phyloP scores from a whole-genome alignment of 37 sponge, comb jelly and placozoan species.

The Aplysina aerophoba region DNA sequence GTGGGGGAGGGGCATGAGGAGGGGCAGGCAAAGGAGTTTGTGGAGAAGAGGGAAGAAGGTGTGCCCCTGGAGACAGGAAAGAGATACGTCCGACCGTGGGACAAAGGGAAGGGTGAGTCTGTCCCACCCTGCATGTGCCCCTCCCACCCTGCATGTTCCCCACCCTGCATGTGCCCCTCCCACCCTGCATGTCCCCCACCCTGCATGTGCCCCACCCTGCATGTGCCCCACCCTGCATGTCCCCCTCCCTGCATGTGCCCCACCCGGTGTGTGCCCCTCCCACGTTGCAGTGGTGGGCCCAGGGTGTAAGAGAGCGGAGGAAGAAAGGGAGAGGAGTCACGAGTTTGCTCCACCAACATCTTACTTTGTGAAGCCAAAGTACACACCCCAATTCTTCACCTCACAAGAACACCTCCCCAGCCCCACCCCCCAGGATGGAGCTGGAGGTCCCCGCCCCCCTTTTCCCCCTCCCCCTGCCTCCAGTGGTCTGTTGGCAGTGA shows the following conservation, averaged over 20 bases:
- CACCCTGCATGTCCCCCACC: neutral
- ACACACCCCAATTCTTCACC: neutral
- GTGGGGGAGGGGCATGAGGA: neutral
- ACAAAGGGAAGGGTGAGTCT: conserved; percentile 76
- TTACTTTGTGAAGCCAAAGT: conserved; percentile 39
- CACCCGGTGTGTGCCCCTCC: too few species aligned
- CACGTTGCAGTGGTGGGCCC: conserved; percentile 42
- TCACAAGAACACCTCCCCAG: neutral
- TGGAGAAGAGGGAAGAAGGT: conserved; percentile 17
- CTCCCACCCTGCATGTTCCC: neutral
- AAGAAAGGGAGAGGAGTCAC: conserved; percentile 58
- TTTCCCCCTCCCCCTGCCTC: too few species aligned
- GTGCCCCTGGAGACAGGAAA: neutral
- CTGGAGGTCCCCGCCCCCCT: too few species aligned
- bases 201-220: neutral
- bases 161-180: neutral
- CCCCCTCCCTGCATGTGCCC: too few species aligned
- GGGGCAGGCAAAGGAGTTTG: neutral
- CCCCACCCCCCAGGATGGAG: too few species aligned
- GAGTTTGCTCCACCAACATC: conserved; percentile 90
- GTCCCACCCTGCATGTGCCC: neutral
- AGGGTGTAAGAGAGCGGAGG: neutral
- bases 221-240: neutral
- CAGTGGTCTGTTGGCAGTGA: too few species aligned
- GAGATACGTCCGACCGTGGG: conserved; percentile 78